These are phyloP conservation scores for Dendrocincla tyrannina DNA, from an alignment of 2,797 vertebrate species.

Conservation along the genomic window DNA sequence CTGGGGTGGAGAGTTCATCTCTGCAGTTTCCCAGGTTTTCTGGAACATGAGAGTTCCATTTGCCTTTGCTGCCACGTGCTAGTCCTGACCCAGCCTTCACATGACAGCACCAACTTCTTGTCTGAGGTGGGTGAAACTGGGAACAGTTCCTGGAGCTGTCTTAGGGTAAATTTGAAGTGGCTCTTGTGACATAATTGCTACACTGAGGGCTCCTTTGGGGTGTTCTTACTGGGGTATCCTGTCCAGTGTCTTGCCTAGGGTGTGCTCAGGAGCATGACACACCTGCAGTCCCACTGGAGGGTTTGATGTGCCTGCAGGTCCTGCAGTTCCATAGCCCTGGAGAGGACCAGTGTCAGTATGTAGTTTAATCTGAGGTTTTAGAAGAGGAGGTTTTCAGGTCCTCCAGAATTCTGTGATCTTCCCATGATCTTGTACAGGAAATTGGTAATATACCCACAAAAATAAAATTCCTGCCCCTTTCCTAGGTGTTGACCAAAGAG, in stretches of 20 bases:
- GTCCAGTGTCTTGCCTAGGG: accelerated
- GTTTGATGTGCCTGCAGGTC: background rate
- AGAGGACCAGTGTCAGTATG: background rate
- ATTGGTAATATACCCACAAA: background rate
- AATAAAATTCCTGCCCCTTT: background rate
- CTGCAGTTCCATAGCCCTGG: background rate
- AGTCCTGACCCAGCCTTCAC: background rate
- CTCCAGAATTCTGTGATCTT: background rate
- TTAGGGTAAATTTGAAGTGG: background rate
- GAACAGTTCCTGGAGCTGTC: background rate
- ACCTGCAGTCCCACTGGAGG: background rate
- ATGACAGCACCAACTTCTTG: accelerated
- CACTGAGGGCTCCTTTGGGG: background rate
- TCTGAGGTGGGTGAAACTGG: background rate
- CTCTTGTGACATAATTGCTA: background rate
- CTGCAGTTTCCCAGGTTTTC: background rate
- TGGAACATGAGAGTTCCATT: background rate
- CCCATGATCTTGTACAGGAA: background rate
- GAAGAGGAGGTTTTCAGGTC: background rate
- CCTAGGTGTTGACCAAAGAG: background rate
- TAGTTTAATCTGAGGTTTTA: background rate
- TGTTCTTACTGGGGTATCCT: background rate
- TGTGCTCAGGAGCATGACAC: background rate
- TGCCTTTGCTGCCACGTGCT: background rate
- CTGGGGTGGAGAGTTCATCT: background rate